A percentile compares a stretch with the other conserved stretches of the same genome.
phyloP scores from a whole-genome alignment of 2,113 vertebrate genomes.

The Pomatostomus ruficeps region DNA sequence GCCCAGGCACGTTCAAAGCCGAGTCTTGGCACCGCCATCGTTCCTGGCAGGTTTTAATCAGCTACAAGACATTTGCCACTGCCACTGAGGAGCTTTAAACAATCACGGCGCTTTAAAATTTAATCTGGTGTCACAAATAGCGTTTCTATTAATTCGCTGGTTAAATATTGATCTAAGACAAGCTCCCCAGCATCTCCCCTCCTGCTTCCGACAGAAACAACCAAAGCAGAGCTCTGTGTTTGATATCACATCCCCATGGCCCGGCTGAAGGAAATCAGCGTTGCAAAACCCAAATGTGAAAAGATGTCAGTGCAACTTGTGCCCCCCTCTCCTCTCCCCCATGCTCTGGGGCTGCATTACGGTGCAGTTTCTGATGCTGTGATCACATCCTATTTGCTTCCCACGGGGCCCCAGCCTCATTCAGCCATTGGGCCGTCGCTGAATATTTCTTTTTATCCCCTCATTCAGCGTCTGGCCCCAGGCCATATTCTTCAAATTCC shows the following conservation, averaged over 20 bases:
- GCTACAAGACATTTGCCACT: conserved; percentile 5
- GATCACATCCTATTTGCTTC: conserved; percentile 23
- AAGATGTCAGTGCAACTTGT: not conserved
- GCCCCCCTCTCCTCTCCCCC: not conserved
- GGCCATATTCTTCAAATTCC: conserved; percentile 55
- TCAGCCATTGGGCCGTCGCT: not conserved
- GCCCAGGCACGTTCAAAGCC: not conserved
- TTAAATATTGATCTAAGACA: not conserved
- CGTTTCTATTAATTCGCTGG: not conserved
- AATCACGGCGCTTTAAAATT: conserved; percentile 11
- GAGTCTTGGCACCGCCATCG: not conserved
- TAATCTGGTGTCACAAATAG: conserved; percentile 15
- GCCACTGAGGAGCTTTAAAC: conserved; percentile 35
- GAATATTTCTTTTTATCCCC: conserved; percentile 52
- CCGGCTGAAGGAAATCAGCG: not conserved
- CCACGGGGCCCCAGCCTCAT: not conserved
- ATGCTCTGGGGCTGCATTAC: not conserved
- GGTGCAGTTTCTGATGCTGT: not conserved
- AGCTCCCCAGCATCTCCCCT: not conserved
- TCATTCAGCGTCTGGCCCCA: not conserved
- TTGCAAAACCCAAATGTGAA: not conserved
- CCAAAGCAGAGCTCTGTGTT: not conserved
- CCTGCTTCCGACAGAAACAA: not conserved
- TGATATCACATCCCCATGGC: not conserved
- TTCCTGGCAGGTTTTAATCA: not conserved